phyloP scores from a whole-genome alignment of 2,888 invertebrate species.

The Pachymerium ferrugineum region DNA sequence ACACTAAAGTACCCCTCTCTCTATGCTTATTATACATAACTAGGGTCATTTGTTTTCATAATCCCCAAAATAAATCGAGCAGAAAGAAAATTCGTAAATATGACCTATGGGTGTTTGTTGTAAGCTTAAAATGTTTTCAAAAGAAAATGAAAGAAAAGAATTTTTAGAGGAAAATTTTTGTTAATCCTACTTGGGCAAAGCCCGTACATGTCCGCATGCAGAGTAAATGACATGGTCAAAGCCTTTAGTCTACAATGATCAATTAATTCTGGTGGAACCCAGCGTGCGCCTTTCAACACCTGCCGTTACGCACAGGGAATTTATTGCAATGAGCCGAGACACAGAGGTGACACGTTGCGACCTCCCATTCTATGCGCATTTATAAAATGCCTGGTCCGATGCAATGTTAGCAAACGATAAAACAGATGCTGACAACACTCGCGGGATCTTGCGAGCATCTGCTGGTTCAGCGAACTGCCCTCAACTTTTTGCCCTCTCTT shows the following conservation, averaged over 20 bases:
- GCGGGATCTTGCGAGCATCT: not conserved
- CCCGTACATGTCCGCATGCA: not conserved
- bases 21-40: slow-evolving; percentile 18
- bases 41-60: slow-evolving; percentile 19
- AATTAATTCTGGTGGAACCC: slow-evolving; percentile 3
- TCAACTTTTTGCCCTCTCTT: not conserved
- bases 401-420: slow-evolving; percentile 5
- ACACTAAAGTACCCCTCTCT: slow-evolving; percentile 14
- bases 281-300: slow-evolving; percentile 23
- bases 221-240: not conserved
- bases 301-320: slow-evolving; percentile 18
- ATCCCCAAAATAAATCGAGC: slow-evolving; percentile 10
- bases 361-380: slow-evolving; percentile 21
- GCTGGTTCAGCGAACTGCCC: not conserved
- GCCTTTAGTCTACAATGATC: slow-evolving; percentile 19
- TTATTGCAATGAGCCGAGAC: slow-evolving; percentile 23
- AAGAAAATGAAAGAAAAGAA: not conserved
- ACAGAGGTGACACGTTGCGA: slow-evolving; percentile 25
- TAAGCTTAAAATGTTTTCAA: not conserved
- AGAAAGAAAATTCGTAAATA: not conserved
- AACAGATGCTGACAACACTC: slow-evolving; percentile 22
- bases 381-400: slow-evolving; percentile 15
- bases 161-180: not conserved
- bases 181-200: slow-evolving; percentile 17
- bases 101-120: not conserved